A percentile compares a stretch with the other conserved stretches of the same genome.
Evolutionary conservation across 2,113 vertebrate genomes (phyloP).

Genomic region (Typhlomys cinereus): DNA sequence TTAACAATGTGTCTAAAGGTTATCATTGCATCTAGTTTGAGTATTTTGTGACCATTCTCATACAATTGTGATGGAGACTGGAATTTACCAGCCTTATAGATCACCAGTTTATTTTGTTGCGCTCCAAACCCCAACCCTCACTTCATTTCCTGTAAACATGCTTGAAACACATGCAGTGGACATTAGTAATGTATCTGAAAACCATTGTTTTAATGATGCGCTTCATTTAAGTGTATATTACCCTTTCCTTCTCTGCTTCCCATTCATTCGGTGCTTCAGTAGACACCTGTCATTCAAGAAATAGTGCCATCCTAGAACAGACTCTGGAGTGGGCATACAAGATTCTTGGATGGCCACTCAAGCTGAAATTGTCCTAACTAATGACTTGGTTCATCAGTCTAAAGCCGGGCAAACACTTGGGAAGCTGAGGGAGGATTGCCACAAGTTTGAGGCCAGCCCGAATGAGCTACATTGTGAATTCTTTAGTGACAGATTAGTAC

Average conservation of each 20-base stretch:
- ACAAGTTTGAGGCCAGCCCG: not conserved
- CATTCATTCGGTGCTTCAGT: not conserved
- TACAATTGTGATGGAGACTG: not conserved
- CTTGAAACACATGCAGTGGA: not conserved
- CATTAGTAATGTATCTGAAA: not conserved
- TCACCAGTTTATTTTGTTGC: not conserved
- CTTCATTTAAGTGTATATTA: not conserved
- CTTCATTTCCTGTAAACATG: not conserved
- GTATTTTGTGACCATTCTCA: conserved; percentile 30
- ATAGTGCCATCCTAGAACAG: not conserved
- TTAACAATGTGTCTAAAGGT: not conserved
- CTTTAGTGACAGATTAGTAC: not conserved
- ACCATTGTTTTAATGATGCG: not conserved
- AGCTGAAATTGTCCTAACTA: not conserved
- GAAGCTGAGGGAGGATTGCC: not conserved
- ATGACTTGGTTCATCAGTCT: not conserved
- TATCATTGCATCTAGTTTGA: not conserved
- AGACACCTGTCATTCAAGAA: not conserved
- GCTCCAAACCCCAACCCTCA: not conserved
- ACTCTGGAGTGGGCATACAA: not conserved
- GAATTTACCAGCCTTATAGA: not conserved
- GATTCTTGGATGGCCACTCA: not conserved
- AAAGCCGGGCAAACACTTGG: not conserved
- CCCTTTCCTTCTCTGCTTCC: not conserved
- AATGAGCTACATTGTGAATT: not conserved